Evolutionary conservation across 2,113 vertebrate species (phyloP).

Genomic region (Neolamprologus variostigma): DNA sequence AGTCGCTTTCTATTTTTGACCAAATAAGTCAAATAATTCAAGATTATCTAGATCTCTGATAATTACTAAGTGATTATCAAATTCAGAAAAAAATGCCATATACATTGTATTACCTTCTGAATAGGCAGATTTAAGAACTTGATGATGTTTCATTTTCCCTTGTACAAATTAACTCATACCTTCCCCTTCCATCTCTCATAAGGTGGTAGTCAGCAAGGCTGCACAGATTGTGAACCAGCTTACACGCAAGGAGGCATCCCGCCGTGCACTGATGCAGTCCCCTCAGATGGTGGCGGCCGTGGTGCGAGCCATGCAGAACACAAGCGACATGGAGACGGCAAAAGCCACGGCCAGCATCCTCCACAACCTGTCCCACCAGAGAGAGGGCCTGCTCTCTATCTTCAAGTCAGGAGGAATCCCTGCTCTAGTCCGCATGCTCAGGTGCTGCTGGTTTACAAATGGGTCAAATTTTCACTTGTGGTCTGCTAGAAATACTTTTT

Average conservation of each 20-base stretch:
- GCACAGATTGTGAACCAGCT: conserved; percentile 97
- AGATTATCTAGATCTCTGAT: background rate
- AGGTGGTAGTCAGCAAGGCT: conserved; percentile 92
- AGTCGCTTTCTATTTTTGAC: background rate
- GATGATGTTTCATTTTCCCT: background rate
- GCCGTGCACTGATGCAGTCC: conserved; percentile 86
- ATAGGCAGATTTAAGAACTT: background rate
- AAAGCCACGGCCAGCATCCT: conserved; percentile 94
- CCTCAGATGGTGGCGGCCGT: conserved; percentile 92
- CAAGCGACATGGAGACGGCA: conserved; percentile 89
- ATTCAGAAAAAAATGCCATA: background rate
- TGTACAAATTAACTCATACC: background rate
- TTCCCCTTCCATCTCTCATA: fast-evolving
- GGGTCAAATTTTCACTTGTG: background rate
- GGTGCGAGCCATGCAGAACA: conserved; percentile 97
- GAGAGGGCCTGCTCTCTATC: conserved; percentile 90
- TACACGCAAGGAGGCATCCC: conserved; percentile 88
- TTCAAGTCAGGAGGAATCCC: conserved; percentile 96
- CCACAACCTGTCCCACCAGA: conserved; percentile 95
- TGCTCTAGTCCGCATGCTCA: conserved; percentile 93
- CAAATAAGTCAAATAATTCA: background rate
- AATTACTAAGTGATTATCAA: background rate
- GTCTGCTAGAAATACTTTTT: background rate
- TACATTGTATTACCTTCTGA: background rate
- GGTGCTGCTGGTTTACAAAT: conserved; percentile 59